Evolutionary conservation across 1,140 invertebrate genomes (phyloP).

Genomic region (Vanessa atalanta): DNA sequence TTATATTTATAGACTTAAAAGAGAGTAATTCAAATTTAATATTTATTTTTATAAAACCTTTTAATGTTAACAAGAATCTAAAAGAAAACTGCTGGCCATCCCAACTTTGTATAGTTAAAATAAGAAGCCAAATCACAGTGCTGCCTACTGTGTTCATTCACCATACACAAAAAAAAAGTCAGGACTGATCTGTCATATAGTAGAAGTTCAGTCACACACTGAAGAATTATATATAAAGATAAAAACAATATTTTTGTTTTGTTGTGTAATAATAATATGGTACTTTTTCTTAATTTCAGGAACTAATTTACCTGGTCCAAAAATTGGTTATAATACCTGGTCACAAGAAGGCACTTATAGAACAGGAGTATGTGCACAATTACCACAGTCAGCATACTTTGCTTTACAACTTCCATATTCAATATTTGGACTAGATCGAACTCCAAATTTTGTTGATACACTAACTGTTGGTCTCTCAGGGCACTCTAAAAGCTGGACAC

Average conservation of each 20-base stretch:
- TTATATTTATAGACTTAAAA: constrained; percentile 14
- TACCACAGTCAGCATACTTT: constrained; percentile 95
- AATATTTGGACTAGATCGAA: constrained; percentile 96
- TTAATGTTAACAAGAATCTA: too few species aligned
- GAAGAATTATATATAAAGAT: too few species aligned
- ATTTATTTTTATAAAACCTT: too few species aligned
- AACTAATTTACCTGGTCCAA: constrained; percentile 93
- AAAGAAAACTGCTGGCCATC: too few species aligned
- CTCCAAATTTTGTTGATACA: constrained; percentile 98
- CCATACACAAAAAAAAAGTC: too few species aligned
- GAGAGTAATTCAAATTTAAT: too few species aligned
- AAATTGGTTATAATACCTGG: constrained; percentile 92
- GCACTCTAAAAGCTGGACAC: constrained; percentile 88
- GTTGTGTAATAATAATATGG: background rate
- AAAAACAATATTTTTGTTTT: background rate
- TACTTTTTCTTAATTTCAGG: constrained; percentile 79
- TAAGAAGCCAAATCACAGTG: too few species aligned
- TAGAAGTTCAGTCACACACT: too few species aligned
- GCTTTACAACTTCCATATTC: constrained; percentile 96
- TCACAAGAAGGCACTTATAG: constrained; percentile 90
- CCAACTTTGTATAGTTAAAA: too few species aligned
- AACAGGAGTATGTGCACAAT: constrained; percentile 89
- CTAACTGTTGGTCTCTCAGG: constrained; percentile 91
- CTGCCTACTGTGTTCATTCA: too few species aligned
- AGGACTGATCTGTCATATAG: too few species aligned